Percentiles rank a stretch among this genome's conserved stretches.
Evolutionary conservation across 2,888 invertebrate species (phyloP).

Genomic region (Oligia fasciuncula): DNA sequence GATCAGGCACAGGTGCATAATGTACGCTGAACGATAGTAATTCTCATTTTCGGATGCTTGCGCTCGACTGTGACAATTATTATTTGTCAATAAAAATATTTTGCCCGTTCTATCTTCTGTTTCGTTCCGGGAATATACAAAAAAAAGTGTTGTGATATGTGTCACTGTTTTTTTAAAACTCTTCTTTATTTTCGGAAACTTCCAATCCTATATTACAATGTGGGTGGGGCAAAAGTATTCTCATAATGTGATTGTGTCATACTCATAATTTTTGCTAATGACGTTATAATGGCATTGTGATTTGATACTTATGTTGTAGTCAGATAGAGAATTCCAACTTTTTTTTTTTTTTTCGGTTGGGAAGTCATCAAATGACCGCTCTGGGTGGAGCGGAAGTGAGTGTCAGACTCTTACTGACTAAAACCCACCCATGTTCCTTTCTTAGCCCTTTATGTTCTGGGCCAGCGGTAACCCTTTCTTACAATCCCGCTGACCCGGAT

Average conservation of each 20-base stretch:
- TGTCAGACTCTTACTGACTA: no score
- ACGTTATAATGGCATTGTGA: not conserved
- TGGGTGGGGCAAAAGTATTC: not conserved
- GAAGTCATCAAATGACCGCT: no score
- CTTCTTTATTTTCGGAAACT: not conserved
- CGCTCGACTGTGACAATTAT: conserved; percentile 22
- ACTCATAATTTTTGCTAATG: not conserved
- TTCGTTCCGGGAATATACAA: not conserved
- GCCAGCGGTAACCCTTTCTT: no score
- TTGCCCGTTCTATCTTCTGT: not conserved
- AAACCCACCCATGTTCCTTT: no score
- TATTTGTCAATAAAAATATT: conserved; percentile 20
- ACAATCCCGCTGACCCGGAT: no score
- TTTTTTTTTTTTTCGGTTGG: no score
- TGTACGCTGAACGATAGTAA: conserved; percentile 38
- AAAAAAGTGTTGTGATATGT: not conserved
- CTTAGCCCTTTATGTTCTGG: no score
- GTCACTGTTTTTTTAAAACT: conserved; percentile 1
- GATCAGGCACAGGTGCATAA: conserved; percentile 62
- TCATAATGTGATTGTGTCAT: not conserved
- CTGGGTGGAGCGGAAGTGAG: no score
- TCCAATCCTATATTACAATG: not conserved
- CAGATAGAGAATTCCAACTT: not conserved
- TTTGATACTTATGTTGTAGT: not conserved
- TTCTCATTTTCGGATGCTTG: conserved; percentile 41